Evolutionary conservation across 1,140 invertebrate genomes (phyloP).

Genomic region (Nephila pilipes): DNA sequence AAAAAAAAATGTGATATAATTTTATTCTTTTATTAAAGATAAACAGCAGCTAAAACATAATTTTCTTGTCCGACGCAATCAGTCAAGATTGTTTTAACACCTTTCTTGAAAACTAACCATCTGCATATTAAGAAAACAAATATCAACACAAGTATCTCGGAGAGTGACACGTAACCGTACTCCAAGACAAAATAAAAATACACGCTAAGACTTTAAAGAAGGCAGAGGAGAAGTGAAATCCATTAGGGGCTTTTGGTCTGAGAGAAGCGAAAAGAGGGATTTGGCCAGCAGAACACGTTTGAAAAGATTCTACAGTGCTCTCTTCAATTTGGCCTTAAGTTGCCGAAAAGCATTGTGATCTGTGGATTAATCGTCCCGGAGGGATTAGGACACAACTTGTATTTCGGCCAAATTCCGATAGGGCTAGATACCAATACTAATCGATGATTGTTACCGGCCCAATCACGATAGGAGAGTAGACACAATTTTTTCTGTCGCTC

Average conservation of each 20-base stretch:
- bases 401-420: constrained; percentile 69
- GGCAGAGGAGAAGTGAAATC: constrained; percentile 30
- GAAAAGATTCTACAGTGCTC: constrained; percentile 65
- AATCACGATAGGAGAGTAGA: constrained; percentile 24
- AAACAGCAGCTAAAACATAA: neutral
- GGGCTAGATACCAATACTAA: constrained; percentile 70
- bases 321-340: constrained; percentile 71
- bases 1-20: too few relatives aligned
- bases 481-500: constrained; percentile 46
- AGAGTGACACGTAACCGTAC: neutral
- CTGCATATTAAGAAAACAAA: constrained; percentile 32
- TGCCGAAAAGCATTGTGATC: constrained; percentile 69
- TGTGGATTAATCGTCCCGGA: constrained; percentile 65
- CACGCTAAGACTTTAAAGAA: constrained; percentile 28
- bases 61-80: too few relatives aligned
- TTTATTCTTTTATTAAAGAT: neutral
- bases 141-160: neutral
- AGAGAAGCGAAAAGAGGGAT: constrained; percentile 43
- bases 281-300: constrained; percentile 60
- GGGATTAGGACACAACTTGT: constrained; percentile 57
- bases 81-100: neutral
- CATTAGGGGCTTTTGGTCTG: constrained; percentile 46
- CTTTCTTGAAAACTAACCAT: neutral
- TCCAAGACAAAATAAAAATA: neutral
- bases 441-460: constrained; percentile 59